Evolutionary conservation across 2,888 invertebrate genomes (phyloP), one percentile per base, ranked within the genome.

Genomic region (Smittia sp.): DNA sequence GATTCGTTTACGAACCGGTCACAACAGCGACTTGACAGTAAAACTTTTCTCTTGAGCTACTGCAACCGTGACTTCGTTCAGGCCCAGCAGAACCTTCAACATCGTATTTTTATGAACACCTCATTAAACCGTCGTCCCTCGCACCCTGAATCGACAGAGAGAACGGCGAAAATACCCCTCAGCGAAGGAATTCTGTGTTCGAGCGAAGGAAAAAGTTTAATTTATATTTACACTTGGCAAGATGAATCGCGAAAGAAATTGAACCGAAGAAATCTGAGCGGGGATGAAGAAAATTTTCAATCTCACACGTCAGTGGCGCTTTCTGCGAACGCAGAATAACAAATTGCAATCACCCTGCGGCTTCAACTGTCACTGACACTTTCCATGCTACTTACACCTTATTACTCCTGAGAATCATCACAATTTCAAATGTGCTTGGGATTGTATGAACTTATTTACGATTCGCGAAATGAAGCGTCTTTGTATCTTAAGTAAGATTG

Each of bases 251-350:
- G 27, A 39, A 25, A 15, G 32, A 65, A 67, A 65, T 39, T 20
- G n/a, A 67, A 67, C n/a, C n/a, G 32, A 65, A 9, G 18, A 65
- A 65, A 65, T 32, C 25, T 15, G 6, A 65, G 15, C 32, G 41
- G 24, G n/a, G 41, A 68, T 22, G 46, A 41, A 68, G 41, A 41
- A 68, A 18, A 63, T 25, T 69, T 69, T 54, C 69, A 69, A 69
- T 69, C 69, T 54, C 54, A 69, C 69, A 69, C 69, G 69, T 69
- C 69, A 69, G 25, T 69, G 69, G 52, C 69, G 69, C 52, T 69
- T 69, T 69, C n/a, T n/a, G 15, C n/a, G n/a, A n/a, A n/a, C n/a
- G 39, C 46, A n/a, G 68, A 68, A 67, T 67, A 46, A 68, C 68
- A 68, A 69, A 69, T 69, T 69, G 69, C 25, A 69, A 69, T 69